Evolutionary conservation across 2,113 vertebrate species (phyloP).

Genomic region (Platysternon megacephalum): DNA sequence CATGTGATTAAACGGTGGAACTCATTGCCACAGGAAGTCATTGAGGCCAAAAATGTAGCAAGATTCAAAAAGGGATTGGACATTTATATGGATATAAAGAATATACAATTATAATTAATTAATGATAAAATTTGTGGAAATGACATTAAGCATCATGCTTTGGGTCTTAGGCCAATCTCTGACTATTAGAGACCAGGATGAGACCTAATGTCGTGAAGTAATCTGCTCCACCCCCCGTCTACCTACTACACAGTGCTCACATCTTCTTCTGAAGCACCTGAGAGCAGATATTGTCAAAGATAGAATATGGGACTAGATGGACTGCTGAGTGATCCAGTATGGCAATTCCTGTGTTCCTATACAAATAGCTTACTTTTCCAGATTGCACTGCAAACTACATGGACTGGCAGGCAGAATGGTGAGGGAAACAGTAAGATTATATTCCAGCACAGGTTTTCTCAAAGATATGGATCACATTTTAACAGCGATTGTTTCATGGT

Average conservation of each 20-base stretch:
- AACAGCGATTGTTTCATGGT: background rate
- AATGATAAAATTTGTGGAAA: background rate
- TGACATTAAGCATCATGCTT: background rate
- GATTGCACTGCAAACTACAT: background rate
- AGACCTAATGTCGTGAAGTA: background rate
- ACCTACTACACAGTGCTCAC: background rate
- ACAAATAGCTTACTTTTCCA: background rate
- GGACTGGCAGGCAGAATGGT: background rate
- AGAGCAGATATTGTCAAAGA: background rate
- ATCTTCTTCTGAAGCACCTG: too few species aligned
- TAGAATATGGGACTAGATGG: background rate
- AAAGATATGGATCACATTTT: background rate
- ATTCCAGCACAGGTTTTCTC: conserved; percentile 17
- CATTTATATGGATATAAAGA: background rate
- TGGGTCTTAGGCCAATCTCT: background rate
- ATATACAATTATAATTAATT: background rate
- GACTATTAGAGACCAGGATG: background rate
- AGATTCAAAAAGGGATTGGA: background rate
- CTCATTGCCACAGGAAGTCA: background rate
- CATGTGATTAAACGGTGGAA: background rate
- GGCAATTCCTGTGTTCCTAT: background rate
- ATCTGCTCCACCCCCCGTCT: background rate
- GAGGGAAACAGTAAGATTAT: background rate
- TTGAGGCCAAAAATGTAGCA: background rate
- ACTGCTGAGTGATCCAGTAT: background rate